Percentiles rank a stretch among this genome's conserved stretches.
Evolutionary conservation across 2,113 vertebrate species (phyloP).

Genomic region (Hydrolagus affinis): DNA sequence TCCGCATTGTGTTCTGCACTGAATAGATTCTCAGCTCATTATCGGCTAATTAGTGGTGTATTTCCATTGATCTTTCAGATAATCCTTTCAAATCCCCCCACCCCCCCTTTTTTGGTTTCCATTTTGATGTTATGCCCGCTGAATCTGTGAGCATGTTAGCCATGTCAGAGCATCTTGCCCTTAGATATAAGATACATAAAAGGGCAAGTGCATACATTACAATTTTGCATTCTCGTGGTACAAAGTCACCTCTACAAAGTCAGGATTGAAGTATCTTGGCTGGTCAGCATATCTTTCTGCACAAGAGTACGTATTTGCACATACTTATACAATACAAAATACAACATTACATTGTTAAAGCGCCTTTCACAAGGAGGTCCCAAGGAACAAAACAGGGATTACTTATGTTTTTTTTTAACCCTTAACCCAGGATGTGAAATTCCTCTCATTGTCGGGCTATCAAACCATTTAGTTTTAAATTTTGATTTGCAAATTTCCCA

Average conservation of each 20-base stretch:
- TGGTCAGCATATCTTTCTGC: not conserved
- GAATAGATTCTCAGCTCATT: not conserved
- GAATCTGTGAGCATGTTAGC: not conserved
- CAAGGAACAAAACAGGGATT: too few species aligned
- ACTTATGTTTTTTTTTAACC: too few species aligned
- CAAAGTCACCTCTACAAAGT: not conserved
- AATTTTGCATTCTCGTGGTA: not conserved
- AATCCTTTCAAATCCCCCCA: constrained; percentile 7
- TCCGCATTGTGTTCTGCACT: not conserved
- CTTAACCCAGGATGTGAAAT: too few species aligned
- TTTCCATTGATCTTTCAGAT: constrained; percentile 13
- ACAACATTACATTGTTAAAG: too few species aligned
- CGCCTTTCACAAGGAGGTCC: too few species aligned
- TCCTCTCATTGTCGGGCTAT: too few species aligned
- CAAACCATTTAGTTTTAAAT: too few species aligned
- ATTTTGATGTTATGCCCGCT: not conserved
- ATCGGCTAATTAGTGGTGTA: not conserved
- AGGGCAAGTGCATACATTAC: not conserved
- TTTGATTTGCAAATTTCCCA: too few species aligned
- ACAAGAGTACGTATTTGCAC: too few species aligned
- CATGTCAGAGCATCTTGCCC: not conserved
- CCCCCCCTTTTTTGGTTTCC: constrained; percentile 1
- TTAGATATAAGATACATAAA: not conserved
- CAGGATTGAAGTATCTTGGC: not conserved
- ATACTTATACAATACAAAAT: too few species aligned